phyloP scores from a whole-genome alignment of 2,113 vertebrate genomes.

The Sphaerodactylus townsendi region DNA sequence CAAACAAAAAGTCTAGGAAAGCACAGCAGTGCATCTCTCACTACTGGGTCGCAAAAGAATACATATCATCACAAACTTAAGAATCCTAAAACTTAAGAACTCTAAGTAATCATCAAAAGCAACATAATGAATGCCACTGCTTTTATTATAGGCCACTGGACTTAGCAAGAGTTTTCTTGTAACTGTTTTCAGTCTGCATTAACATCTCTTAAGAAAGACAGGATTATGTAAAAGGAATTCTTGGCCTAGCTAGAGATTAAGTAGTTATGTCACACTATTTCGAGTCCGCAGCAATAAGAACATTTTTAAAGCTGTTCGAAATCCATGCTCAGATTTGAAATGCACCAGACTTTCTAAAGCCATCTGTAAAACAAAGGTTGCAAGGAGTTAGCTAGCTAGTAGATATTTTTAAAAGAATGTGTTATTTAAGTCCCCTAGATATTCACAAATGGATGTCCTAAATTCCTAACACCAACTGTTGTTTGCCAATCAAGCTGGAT shows the following conservation, averaged over 20 bases:
- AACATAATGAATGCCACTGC: not conserved
- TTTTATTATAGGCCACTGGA: not conserved
- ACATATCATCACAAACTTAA: not conserved
- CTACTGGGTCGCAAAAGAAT: not conserved
- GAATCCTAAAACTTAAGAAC: not conserved
- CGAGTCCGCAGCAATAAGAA: constrained; percentile 56
- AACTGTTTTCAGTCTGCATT: constrained; percentile 8
- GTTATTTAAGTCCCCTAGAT: constrained; percentile 34
- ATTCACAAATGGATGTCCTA: constrained; percentile 34
- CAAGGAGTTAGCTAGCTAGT: constrained; percentile 44
- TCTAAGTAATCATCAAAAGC: not conserved
- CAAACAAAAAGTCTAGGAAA: not conserved
- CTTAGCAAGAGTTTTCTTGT: constrained; percentile 7
- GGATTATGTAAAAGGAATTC: constrained; percentile 52
- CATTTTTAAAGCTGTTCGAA: constrained; percentile 62
- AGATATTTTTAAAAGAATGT: constrained; percentile 33
- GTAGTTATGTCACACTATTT: constrained; percentile 55
- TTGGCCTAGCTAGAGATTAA: constrained; percentile 56
- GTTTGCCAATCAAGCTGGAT: constrained; percentile 27
- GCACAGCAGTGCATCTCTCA: rapidly evolving
- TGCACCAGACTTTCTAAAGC: constrained; percentile 53
- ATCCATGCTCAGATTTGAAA: constrained; percentile 50
- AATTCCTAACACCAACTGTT: constrained; percentile 29
- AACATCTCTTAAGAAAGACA: constrained; percentile 36
- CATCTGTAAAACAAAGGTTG: constrained; percentile 49